Base-by-base conservation (phyloP, 2,797 vertebrate genomes). In the Labroides dimidiatus region DNA sequence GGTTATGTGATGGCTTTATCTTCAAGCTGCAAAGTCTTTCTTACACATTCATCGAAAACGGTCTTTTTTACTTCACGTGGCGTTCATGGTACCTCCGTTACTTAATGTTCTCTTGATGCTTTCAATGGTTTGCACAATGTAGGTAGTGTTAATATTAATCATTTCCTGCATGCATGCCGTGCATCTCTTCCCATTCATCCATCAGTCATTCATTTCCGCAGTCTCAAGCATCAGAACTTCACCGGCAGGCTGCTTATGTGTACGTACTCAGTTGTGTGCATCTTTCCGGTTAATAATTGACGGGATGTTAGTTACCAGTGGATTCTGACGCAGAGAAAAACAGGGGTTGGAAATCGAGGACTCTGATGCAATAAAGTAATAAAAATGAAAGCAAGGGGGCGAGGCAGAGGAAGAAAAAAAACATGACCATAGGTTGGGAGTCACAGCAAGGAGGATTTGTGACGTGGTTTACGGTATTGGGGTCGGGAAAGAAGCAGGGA, bases 391-490 rank as follows among this genome's bases (percentile, higher is more conserved):
- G 11, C 19, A 23, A 39, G 47, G 49, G 53, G 39, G 54, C 10
- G 77, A 77, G 61, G 79, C 70, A 3, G 44, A 30, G 15, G n/a
- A n/a, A 13, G 13, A 41, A 24, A 57, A 24, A 33, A 57, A 20
- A 16, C 55, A 59, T 55, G 56, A 27, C 9, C 55, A 60, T 63
- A 74, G 78, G 69, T 68, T 79, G 69, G 54, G 68, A 84, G 47
- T 64, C 54, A 51, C 13, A 62, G 50, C 14, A 19, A 48, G 61
- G 53, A 68, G 68, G 51, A 69, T 43, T 50, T 70, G 84, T 90
- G 90, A 92, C 90, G 92, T 89, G 72, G 79, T 66, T 75, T 58
- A 55, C 30, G 15, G 65, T 14, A 30, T 5, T 17, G 33, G 61
- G 54, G 59, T 49, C 36, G 66, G 69, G 39, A 72, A 59, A 62